Evolutionary conservation across 2,888 invertebrate species (phyloP), one percentile per base, ranked within the genome.

Genomic region (Pristionchus arcanus): DNA sequence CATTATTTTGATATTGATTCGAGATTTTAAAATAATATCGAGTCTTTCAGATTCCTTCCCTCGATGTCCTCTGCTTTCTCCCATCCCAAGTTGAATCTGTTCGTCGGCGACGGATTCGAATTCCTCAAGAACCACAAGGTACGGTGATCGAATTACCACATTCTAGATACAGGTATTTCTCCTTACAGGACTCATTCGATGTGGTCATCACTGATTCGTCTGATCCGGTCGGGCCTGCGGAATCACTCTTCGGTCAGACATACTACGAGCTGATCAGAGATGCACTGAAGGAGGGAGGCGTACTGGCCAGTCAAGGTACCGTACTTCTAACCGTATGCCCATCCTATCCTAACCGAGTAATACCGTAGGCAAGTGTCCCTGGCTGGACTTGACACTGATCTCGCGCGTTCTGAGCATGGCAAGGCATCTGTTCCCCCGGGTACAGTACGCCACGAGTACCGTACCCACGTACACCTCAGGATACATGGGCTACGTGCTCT

Each of bases 191-290:
- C 71, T 97, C 97, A 95, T 99, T 98, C 95, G 99, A 99, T 96
- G 97, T 99, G 77, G 98, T 99, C 92, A 98, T 99, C 90, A 99
- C 99, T 0, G 99, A 99, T 95, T 98, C 98, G 92, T 98, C 98
- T 71, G 99, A 99, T 96, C 99, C 99, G 0, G 96, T 98, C 53
- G 99, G 98, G 96, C 97, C 97, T 55, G 97, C 97, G 0, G 96
- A 96, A 90, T 96, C 96, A 53, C 95, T 97, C 21, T 98, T 97
- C 95, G 97, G 97, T 95, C 97, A 97, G 94, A 96, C 97, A 90
- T 98, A 98, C 95, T 98, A 97, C 95, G 96, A 97, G 86, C 96
- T 98, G 31, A 97, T 99, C 96, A 97, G 97, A 93, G 96, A 97
- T 90, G 98, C 98, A 0, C 96, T 99, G 37, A 97, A 96, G 94